phyloP scores from a whole-genome alignment of 37 sponge, comb jelly and placozoan species.

The Amphimedon queenslandica region DNA sequence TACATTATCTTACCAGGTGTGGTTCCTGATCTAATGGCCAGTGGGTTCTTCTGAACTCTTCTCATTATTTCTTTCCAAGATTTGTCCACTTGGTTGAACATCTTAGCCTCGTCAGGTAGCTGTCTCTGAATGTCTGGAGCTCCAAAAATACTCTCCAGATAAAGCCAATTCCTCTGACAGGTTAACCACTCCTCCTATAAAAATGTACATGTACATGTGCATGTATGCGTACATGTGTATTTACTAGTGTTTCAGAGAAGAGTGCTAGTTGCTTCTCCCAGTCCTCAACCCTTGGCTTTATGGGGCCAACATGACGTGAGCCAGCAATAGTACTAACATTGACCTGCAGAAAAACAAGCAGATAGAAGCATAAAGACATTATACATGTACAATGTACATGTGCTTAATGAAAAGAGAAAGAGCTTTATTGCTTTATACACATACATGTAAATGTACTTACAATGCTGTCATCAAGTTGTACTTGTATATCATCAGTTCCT shows the following conservation, averaged over 20 bases:
- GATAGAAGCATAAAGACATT: background rate
- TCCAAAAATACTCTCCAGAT: conserved; percentile 97
- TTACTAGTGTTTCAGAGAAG: conserved; percentile 91
- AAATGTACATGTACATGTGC: background rate
- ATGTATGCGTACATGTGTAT: background rate
- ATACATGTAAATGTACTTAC: no score
- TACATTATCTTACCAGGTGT: conserved; percentile 61
- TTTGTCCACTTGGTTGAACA: conserved; percentile 95
- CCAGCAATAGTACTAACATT: conserved; percentile 93
- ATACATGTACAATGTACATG: background rate
- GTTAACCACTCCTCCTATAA: conserved; percentile 89
- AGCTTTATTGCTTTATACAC: no score
- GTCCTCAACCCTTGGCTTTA: conserved; percentile 92
- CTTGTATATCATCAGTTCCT: conserved; percentile 96
- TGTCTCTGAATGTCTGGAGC: conserved; percentile 99
- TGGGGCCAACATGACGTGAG: conserved; percentile 95
- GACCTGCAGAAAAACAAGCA: conserved; percentile 18
- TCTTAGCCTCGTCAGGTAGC: conserved; percentile 96
- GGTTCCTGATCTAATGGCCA: conserved; percentile 82
- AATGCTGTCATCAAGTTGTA: conserved; percentile 90
- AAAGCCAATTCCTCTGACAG: conserved; percentile 97
- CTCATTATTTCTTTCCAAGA: conserved; percentile 99
- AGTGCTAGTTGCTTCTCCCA: conserved; percentile 87
- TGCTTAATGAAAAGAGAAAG: no score
- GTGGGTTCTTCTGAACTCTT: conserved; percentile 72